A percentile compares a stretch with the other conserved stretches of the same genome.
These are phyloP conservation scores for Chaetodon trifasciatus DNA, from an alignment of 2,797 vertebrate species.

Conservation along the genomic window DNA sequence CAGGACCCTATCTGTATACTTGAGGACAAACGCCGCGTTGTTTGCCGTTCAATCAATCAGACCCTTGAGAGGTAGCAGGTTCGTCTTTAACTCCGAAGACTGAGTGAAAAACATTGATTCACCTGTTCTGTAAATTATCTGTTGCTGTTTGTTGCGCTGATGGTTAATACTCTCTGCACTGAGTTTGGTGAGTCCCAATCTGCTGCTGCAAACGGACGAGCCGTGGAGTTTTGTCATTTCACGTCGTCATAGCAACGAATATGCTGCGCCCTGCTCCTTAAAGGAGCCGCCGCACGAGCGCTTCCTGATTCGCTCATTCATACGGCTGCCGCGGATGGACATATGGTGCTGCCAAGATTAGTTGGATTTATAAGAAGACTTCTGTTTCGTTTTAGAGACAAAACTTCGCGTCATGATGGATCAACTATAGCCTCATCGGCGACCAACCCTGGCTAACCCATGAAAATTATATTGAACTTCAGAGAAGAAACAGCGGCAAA, in stretches of 20 bases:
- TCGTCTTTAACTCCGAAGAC: slow-evolving; percentile 6
- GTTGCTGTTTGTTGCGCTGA: background rate
- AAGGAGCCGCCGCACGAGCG: slow-evolving; percentile 72
- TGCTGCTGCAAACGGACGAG: slow-evolving; percentile 23
- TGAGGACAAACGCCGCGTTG: slow-evolving; percentile 5
- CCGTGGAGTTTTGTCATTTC: slow-evolving; percentile 70
- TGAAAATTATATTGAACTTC: background rate
- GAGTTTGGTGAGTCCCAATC: slow-evolving; percentile 19
- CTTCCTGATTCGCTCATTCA: background rate
- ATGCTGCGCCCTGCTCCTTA: slow-evolving; percentile 70
- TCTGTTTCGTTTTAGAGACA: background rate
- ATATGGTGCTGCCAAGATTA: background rate
- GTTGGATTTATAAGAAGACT: background rate
- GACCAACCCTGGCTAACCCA: background rate
- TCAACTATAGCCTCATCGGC: background rate
- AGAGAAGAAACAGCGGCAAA: background rate
- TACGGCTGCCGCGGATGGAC: background rate
- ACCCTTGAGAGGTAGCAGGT: slow-evolving; percentile 5
- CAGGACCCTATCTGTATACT: background rate
- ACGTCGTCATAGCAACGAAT: slow-evolving; percentile 80
- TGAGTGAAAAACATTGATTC: background rate
- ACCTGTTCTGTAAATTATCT: accelerated
- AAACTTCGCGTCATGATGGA: background rate
- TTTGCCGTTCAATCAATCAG: background rate
- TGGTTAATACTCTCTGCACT: background rate